Evolutionary conservation across 2,888 invertebrate species (phyloP), one percentile per base, ranked within the genome.

Genomic region (Isoperla grammatica): DNA sequence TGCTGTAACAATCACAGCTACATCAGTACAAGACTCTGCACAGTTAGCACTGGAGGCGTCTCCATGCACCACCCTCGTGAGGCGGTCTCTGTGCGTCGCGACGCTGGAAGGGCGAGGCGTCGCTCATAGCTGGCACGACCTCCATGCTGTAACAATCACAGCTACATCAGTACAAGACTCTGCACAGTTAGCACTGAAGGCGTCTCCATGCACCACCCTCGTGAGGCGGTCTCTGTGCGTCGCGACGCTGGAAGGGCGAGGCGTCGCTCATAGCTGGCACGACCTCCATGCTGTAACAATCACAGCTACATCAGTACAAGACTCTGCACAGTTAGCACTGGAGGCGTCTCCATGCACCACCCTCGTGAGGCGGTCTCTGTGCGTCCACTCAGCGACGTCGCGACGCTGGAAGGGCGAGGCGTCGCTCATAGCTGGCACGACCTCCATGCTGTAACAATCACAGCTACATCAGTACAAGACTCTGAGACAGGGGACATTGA

Each of bases 341-440:
- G 71, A 37, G 79, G 79, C 64, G 77, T 73, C 69, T 80, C 79
- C 80, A 64, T 76, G 77, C 67, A 79, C 70, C 68, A 79, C 78
- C 20, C 79, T 80, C 37, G 79, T 79, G 65, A 79, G 71, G 65
- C 75, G 74, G 70, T 80, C 79, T 64, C 79, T 71, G 63, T 76
- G 72, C 59, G 78, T 78, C 80, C 80, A 80, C 68, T 80, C 80
- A 68, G 77, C 75, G 64, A 79, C 78, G 69, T 79, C 78, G 68
- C 76, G 78, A 65, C 78, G 78, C 67, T 77, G 76, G 67, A 77
- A 78, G 15, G 78, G 78, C 61, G 70, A 71, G 63, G 71, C 73
- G 48, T 70, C 69, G 48, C 63, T 58, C 19, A 45, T 17, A 4
- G 19, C 45, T 4, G 45, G 45, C 6, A 45, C 45, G 5, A 45